Evolutionary conservation across 2,888 invertebrate species (phyloP), one percentile per base, ranked within the genome.

Genomic region (Lacanobia wlatinum): DNA sequence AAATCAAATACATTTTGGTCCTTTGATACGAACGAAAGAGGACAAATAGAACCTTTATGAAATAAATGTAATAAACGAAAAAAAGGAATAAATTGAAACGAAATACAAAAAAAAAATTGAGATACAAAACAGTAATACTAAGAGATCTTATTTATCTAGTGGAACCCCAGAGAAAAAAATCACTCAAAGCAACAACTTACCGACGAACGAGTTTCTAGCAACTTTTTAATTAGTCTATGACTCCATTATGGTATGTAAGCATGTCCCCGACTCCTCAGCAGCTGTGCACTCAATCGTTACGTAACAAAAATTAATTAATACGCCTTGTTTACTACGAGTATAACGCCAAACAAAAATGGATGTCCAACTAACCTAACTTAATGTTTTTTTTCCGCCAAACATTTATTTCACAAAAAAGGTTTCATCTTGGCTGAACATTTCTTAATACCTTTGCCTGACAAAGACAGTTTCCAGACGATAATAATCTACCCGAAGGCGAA

Each of bases 191-290:
- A 59, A 59, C n/a, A 16, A 12, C 21, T 56, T 64, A 52, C 43
- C 66, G 61, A 55, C 55, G 50, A 69, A 43, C 50, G 34, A 71
- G 28, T 70, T 56, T 59, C 21, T 61, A 77, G 58, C 59, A 70
- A 70, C 64, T 60, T 53, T 61, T 67, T 78, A 86, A 84, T 86
- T 84, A 78, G 55, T 71, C 60, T 48, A 46, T n/a, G n/a, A n/a
- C n/a, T n/a, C n/a, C n/a, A n/a, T n/a, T n/a, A n/a, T 63, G 73
- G 83, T 73, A 79, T 82, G 80, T 73, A 28, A 46, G 60, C 50
- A 66, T 72, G 70, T 74, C 72, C 46, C 68, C 53, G 58, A 40
- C 60, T 55, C 34, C 48, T 48, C 18, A n/a, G 48, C 84, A 79
- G 75, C 73, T 84, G 79, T 59, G 73, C 76, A 38, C 69, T 66